Conservation (phyloP, 2,797 vertebrate genomes). For the Coracias cyanogaster region DNA sequence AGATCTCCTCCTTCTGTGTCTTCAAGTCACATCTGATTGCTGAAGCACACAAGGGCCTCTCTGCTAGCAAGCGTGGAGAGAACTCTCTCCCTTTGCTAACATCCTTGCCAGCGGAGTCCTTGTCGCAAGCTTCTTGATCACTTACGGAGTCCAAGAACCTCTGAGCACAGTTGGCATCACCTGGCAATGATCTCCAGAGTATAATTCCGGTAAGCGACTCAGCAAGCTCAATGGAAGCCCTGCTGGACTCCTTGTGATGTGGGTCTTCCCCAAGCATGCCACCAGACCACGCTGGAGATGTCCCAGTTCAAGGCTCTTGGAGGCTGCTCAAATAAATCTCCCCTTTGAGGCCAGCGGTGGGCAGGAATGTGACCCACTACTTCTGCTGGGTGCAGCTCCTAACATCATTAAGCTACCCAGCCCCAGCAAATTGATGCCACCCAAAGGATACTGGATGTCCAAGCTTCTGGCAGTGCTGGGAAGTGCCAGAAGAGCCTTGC, state of each 20-base stretch:
- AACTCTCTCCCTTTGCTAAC: not conserved
- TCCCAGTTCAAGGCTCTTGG: not conserved
- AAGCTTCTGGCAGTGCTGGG: not conserved
- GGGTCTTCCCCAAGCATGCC: not conserved
- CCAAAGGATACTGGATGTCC: not conserved
- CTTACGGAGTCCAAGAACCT: not conserved
- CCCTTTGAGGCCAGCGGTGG: not conserved
- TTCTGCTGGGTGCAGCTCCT: not conserved
- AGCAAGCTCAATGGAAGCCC: not conserved
- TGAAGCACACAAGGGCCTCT: not conserved
- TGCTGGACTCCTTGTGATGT: not conserved
- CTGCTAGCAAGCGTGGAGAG: not conserved
- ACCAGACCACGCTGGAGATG: not conserved
- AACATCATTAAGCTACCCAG: not conserved
- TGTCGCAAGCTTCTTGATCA: not conserved
- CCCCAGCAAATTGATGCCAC: not conserved
- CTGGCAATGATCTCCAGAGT: not conserved
- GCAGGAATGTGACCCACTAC: not conserved
- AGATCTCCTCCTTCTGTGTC: conserved; percentile 9
- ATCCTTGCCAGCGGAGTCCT: not conserved
- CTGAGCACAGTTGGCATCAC: not conserved
- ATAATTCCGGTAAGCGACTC: not conserved
- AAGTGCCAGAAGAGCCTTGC: not conserved
- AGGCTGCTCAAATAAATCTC: not conserved
- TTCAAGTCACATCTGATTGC: not conserved